Conservation (phyloP, 2,888 invertebrate species). For the Drosophila merina region DNA sequence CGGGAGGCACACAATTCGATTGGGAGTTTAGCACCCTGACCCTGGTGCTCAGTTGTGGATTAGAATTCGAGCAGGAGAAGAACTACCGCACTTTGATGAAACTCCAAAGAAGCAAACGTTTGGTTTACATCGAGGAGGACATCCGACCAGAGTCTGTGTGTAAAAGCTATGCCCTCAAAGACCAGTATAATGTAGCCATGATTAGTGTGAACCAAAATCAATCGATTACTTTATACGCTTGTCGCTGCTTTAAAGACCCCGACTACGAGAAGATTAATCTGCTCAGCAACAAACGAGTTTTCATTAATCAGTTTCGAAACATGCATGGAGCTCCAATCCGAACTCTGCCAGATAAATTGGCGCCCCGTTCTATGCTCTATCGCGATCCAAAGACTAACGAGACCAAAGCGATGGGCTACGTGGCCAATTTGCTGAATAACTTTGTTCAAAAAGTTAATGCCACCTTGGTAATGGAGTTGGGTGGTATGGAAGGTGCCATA, state of each 20-base stretch:
- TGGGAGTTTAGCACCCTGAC: slow-evolving; percentile 34
- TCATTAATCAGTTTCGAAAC: slow-evolving; percentile 53
- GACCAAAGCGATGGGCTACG: slow-evolving; percentile 47
- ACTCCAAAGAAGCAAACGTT: slow-evolving; percentile 31
- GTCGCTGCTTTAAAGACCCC: slow-evolving; percentile 40
- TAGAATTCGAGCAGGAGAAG: slow-evolving; percentile 14
- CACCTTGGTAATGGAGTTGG: slow-evolving; percentile 25
- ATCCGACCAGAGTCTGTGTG: slow-evolving; percentile 29
- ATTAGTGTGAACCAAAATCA: slow-evolving; percentile 11
- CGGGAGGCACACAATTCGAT: slow-evolving; percentile 24
- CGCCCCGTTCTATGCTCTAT: slow-evolving; percentile 58
- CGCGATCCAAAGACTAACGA: slow-evolving; percentile 22
- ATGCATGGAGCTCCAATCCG: slow-evolving; percentile 52
- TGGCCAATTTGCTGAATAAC: slow-evolving; percentile 40
- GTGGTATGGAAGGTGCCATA: not conserved
- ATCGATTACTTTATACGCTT: slow-evolving; percentile 23
- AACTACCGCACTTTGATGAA: slow-evolving; percentile 22
- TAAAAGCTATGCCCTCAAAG: slow-evolving; percentile 26
- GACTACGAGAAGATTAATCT: slow-evolving; percentile 19
- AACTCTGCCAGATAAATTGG: slow-evolving; percentile 47
- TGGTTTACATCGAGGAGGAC: slow-evolving; percentile 30
- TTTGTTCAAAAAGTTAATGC: slow-evolving; percentile 62
- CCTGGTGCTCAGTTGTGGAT: slow-evolving; percentile 25
- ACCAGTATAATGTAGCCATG: slow-evolving; percentile 57
- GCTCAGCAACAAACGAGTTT: slow-evolving; percentile 20